These are phyloP conservation scores for Regulus satrapa DNA, from an alignment of 2,113 vertebrate species.

Conservation along the genomic window DNA sequence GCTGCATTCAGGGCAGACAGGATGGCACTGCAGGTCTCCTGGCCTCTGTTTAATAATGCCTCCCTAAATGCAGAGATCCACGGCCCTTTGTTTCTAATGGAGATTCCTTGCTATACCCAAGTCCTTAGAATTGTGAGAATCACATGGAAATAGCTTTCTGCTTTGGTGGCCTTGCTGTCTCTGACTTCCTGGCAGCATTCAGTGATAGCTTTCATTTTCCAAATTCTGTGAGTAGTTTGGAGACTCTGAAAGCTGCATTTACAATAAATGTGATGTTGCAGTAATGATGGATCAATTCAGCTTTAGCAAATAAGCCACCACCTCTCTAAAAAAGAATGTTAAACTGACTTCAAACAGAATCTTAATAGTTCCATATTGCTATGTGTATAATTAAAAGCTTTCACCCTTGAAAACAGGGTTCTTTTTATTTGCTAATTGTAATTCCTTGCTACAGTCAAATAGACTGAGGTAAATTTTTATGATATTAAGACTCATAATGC, in stretches of 20 bases:
- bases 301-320: not conserved
- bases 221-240: constrained; percentile 9
- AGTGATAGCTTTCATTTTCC: constrained; percentile 32
- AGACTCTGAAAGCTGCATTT: constrained; percentile 39
- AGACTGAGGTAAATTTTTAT: constrained; percentile 13
- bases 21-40: not conserved
- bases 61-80: not conserved
- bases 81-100: not conserved
- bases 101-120: not conserved
- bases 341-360: constrained; percentile 14
- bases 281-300: constrained; percentile 52
- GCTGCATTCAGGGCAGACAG: not conserved
- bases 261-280: constrained; percentile 33
- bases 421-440: not conserved
- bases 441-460: constrained; percentile 40
- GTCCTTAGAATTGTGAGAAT: not conserved
- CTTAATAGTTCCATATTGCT: not conserved
- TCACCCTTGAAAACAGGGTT: constrained; percentile 27
- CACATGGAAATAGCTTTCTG: not conserved
- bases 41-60: not conserved
- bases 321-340: not conserved
- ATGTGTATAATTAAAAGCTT: constrained; percentile 52
- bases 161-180: not conserved
- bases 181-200: constrained; percentile 7
- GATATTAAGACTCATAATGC: not conserved